A percentile compares a stretch with the other conserved stretches of the same genome.
These are phyloP conservation scores for Cynaeus angustus DNA, from an alignment of 2,888 invertebrate genomes.

Conservation along the genomic window DNA sequence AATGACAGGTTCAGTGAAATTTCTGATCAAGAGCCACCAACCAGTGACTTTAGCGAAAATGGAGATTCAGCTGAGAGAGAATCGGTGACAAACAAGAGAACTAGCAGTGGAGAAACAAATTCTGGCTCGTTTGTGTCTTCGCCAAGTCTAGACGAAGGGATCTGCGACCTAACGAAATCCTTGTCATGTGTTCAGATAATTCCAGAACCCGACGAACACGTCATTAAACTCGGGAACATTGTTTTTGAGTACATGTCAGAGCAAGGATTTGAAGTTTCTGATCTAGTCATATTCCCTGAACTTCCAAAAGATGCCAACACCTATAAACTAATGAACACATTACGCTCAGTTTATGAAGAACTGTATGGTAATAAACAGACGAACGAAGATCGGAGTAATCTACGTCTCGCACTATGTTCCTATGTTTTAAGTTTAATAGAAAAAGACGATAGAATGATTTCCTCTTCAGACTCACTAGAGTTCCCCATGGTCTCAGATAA, in stretches of 20 bases:
- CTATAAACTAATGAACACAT: conserved; percentile 60
- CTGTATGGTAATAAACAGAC: conserved; percentile 57
- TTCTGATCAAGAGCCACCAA: no score
- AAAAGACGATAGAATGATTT: conserved; percentile 56
- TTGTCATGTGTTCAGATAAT: neutral
- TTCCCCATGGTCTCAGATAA: conserved; percentile 63
- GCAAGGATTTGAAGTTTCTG: conserved; percentile 65
- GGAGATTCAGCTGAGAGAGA: no score
- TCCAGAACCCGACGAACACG: conserved; percentile 45
- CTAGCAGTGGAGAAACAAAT: no score
- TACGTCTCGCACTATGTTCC: conserved; percentile 59
- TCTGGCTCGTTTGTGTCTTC: neutral
- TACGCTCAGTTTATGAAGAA: conserved; percentile 60
- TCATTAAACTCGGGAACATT: conserved; percentile 57
- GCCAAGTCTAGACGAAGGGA: conserved; percentile 58
- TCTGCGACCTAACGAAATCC: conserved; percentile 53
- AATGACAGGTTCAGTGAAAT: neutral
- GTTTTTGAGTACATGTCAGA: conserved; percentile 64
- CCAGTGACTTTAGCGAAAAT: no score
- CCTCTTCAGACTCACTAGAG: conserved; percentile 51
- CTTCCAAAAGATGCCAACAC: conserved; percentile 62
- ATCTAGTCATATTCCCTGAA: conserved; percentile 67
- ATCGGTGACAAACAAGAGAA: no score
- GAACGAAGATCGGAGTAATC: conserved; percentile 62
- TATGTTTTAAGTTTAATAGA: conserved; percentile 59